Evolutionary conservation across 2,888 invertebrate genomes (phyloP).

Genomic region (Zygogramma bicolorata): DNA sequence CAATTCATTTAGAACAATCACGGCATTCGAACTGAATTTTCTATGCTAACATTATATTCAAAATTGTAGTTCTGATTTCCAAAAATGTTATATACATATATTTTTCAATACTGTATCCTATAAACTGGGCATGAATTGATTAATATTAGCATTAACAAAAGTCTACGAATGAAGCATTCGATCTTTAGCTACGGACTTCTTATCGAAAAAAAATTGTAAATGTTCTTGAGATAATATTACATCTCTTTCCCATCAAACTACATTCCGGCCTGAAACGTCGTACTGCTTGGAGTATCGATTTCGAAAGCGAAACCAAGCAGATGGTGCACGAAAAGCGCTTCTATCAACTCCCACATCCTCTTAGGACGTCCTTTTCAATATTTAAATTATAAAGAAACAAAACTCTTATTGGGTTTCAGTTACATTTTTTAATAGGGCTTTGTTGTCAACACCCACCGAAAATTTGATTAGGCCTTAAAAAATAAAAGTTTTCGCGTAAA

Average conservation of each 20-base stretch:
- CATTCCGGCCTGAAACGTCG: slow-evolving; percentile 21
- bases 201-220: too few species aligned
- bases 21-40: too few species aligned
- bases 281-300: slow-evolving; percentile 28
- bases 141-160: too few species aligned
- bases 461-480: not conserved
- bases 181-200: too few species aligned
- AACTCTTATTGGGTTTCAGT: slow-evolving; percentile 24
- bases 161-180: too few species aligned
- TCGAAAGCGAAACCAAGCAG: slow-evolving; percentile 38
- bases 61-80: too few species aligned
- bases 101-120: too few species aligned
- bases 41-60: too few species aligned
- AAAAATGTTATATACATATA: too few species aligned
- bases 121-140: too few species aligned
- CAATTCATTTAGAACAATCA: too few species aligned
- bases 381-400: slow-evolving; percentile 43
- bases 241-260: not conserved
- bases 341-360: slow-evolving; percentile 34
- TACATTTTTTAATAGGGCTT: slow-evolving; percentile 19
- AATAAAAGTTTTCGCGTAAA: not conserved
- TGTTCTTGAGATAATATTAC: too few species aligned
- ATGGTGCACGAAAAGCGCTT: slow-evolving; percentile 35
- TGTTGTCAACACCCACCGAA: slow-evolving; percentile 14
- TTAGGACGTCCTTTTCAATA: slow-evolving; percentile 32